A percentile compares a stretch with the other conserved stretches of the same genome.
Conservation (phyloP, 2,113 vertebrate species). For the Parotia lawesii region DNA sequence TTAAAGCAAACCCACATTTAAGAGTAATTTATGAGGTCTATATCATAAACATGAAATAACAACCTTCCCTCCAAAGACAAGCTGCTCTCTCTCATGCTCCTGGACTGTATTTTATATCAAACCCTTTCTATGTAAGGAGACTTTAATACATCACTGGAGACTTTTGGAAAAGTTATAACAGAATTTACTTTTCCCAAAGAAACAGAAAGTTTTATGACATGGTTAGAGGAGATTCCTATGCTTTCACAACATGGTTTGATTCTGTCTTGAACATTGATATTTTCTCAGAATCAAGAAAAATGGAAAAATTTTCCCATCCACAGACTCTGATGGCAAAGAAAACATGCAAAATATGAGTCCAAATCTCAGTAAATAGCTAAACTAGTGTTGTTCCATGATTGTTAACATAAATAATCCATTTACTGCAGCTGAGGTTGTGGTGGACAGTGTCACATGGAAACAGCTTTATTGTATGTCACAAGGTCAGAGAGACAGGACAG, state of each 20-base stretch:
- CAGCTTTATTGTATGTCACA: neutral
- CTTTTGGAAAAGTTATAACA: constrained; percentile 15
- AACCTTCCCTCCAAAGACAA: constrained; percentile 33
- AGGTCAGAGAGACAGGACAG: neutral
- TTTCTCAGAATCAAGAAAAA: neutral
- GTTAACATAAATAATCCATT: neutral
- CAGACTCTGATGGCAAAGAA: neutral
- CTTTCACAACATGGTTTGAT: neutral
- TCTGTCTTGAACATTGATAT: neutral
- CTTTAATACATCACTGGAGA: constrained; percentile 47
- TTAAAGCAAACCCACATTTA: constrained; percentile 28
- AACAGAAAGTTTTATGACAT: neutral
- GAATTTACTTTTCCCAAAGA: constrained; percentile 6
- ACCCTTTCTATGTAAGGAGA: constrained; percentile 10
- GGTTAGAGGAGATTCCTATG: neutral
- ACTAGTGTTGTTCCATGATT: neutral
- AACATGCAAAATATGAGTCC: neutral
- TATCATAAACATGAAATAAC: constrained; percentile 55
- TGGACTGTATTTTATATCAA: constrained; percentile 47
- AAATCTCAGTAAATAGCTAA: neutral
- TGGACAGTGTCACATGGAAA: neutral
- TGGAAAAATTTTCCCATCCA: neutral
- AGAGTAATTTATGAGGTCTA: constrained; percentile 41
- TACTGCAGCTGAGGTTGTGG: neutral
- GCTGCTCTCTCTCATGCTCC: constrained; percentile 20